Evolutionary conservation across 2,797 vertebrate genomes (phyloP), one percentile per base, ranked within the genome.

Genomic region (Babyrousa celebensis): DNA sequence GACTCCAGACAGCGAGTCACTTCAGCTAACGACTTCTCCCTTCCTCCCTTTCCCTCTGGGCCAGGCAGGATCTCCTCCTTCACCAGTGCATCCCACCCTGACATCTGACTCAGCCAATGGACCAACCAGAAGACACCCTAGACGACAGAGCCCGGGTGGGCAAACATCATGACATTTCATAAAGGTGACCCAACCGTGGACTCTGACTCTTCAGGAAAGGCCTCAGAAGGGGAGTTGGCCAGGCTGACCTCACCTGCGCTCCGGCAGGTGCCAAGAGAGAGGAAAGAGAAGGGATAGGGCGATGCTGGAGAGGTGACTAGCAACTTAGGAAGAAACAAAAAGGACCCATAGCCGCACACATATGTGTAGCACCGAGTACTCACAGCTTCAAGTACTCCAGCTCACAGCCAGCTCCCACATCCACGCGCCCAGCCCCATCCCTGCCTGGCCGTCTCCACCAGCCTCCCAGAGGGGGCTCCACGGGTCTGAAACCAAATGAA

Each of bases 1-100:
- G 74, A 70, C 25, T 92, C 67, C 77, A 80, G 92, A 85, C 43
- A 60, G 16, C 67, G 67, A 96, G 52, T 80, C 67, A 71, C 71
- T 84, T 65, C 52, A 32, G 63, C 25, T 12, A 27, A 65, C 23
- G n/a, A 86, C n/a, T 60, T 75, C 29, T 32, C 48, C 58, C 43
- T 65, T 29, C n/a, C 54, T 48, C 27, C 56, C 58, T 27, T 20
- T 63, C 62, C 43, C 85, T 62, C 54, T 25, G 11, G 4, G 10
- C 70, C 21, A 43, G 40, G 32, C 92, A 71, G 87, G 60, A 40
- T 65, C 36, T 29, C 29, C 71, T 67, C 72, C 78, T 75, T 54
- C 32, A n/a, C 71, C 60, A 29, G 32, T 2, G 83, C 84, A 63
- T 56, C 63, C 43, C 52, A 72, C 16, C 12, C 48, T 87, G 54